Evolutionary conservation across 2,888 invertebrate genomes (phyloP), one percentile per base, ranked within the genome.

Genomic region (Terebella lapidaria): DNA sequence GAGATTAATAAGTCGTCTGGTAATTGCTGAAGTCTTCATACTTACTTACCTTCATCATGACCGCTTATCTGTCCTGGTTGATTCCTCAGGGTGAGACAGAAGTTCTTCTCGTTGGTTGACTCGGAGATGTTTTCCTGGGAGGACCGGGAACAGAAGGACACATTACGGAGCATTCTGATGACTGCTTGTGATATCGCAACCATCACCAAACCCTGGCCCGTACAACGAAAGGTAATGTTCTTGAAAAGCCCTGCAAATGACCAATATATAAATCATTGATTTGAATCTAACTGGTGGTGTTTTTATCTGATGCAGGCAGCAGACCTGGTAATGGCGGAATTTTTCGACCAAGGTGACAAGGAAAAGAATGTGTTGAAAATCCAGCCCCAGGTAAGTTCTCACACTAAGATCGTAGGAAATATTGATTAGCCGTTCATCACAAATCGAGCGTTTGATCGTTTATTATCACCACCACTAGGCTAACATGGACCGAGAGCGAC

Each of bases 311-410:
- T 66, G 2, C 64, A 77, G 77, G 76, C 71, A 1, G 93, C 93
- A 1, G 92, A 92, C 68, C 83, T 94, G 35, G 93, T 94, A 1
- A 91, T 92, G 65, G 90, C 90, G 1, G 94, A 94, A 81, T 94
- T 94, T 84, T 94, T 94, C 81, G 87, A 93, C 65, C 94, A 93
- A 81, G 93, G 94, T 26, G 94, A 94, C 77, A 87, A 92, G 74
- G 94, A 94, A 82, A 84, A 91, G 72, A 87, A 89, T 76, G 90
- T 92, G 80, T 83, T 94, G 64, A 93, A 94, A 74, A 87, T 94
- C 70, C 92, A 92, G 45, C 94, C 94, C 1, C 81, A 79, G 71
- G 82, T 79, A 64, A 57, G 56, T 54, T 18, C 10, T 35, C 35
- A 35, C 35, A 10, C n/a, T n/a, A n/a, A n/a, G n/a, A n/a, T n/a